Conservation (phyloP, 2,888 invertebrate genomes). For the Hyppa rectilinea region DNA sequence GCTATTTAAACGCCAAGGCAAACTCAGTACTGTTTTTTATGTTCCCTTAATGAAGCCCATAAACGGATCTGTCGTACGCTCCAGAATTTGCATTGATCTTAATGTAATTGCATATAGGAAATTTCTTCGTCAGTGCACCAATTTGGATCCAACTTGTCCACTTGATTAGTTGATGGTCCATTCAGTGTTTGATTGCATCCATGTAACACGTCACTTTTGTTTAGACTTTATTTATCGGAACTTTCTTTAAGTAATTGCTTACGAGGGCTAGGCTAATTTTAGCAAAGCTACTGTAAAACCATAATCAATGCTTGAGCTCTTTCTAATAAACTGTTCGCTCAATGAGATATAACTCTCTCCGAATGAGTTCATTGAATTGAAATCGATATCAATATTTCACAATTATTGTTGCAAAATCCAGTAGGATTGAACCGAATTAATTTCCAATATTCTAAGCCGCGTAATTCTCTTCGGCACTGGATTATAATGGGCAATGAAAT, state of each 20-base stretch:
- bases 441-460: conserved; percentile 64
- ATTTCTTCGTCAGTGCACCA: conserved; percentile 69
- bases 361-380: conserved; percentile 43
- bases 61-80: conserved; percentile 79
- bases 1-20: conserved; percentile 82
- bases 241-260: conserved; percentile 59
- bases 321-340: conserved; percentile 36
- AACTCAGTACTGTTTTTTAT: conserved; percentile 79
- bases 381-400: conserved; percentile 54
- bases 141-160: conserved; percentile 71
- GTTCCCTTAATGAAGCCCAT: conserved; percentile 86
- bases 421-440: conserved; percentile 54
- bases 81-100: conserved; percentile 85
- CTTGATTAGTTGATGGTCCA: conserved; percentile 77
- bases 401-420: conserved; percentile 56
- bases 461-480: conserved; percentile 66
- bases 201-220: conserved; percentile 63
- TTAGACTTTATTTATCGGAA: conserved; percentile 61
- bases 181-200: conserved; percentile 72
- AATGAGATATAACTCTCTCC: conserved; percentile 51
- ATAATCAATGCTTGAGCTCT: conserved; percentile 41
- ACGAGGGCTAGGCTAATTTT: conserved; percentile 43
- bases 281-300: conserved; percentile 34
- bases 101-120: conserved; percentile 74
- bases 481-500: conserved; percentile 74